Evolutionary conservation across 1,140 invertebrate genomes (phyloP).

Genomic region (Neodiprion lecontei): DNA sequence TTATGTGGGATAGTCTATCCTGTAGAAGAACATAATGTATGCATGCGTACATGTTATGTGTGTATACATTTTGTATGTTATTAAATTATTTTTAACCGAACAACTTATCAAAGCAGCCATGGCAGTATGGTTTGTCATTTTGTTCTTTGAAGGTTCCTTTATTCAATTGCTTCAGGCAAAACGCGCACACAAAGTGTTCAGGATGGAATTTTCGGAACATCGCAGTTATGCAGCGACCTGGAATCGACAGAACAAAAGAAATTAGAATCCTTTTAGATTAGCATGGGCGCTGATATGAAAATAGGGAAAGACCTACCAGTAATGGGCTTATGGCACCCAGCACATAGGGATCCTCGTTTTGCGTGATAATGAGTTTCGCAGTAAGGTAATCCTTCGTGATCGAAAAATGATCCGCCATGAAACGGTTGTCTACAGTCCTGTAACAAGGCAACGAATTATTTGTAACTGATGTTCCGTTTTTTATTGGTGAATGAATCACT

Average conservation of each 20-base stretch:
- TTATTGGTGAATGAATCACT: not conserved
- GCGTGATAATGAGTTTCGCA: constrained; percentile 99
- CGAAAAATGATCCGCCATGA: constrained; percentile 92
- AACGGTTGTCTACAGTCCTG: constrained; percentile 94
- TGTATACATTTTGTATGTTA: not conserved
- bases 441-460: constrained; percentile 46
- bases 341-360: constrained; percentile 94
- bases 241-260: constrained; percentile 41
- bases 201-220: constrained; percentile 99
- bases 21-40: not conserved
- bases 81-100: constrained; percentile 74
- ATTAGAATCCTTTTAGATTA: not conserved
- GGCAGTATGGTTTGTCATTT: constrained; percentile 98
- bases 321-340: constrained; percentile 97
- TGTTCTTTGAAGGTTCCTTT: constrained; percentile 99
- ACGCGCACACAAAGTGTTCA: constrained; percentile 98
- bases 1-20: not conserved
- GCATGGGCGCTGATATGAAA: not conserved
- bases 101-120: constrained; percentile 96
- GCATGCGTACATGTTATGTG: not conserved
- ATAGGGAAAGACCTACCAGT: constrained; percentile 65
- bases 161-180: constrained; percentile 96
- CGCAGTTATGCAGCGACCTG: constrained; percentile 95
- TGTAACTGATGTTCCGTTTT: constrained; percentile 13
- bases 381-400: constrained; percentile 95